Conservation (phyloP, 2,113 vertebrate species). For the pig (Sus scrofa) region DNA sequence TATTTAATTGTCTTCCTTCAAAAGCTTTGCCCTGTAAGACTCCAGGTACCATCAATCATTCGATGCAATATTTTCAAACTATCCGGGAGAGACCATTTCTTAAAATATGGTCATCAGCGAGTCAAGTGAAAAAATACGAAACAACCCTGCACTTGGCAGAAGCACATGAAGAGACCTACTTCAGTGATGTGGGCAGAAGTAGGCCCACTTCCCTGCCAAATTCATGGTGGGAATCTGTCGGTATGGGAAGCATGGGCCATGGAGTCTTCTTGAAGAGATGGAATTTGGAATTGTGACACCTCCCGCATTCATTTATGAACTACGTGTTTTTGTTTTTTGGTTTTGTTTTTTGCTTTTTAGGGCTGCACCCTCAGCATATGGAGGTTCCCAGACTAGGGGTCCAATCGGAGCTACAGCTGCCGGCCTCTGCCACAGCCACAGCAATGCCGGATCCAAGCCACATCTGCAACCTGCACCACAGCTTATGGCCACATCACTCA, state of each 20-base stretch:
- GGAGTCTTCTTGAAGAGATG: not conserved
- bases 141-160: not conserved
- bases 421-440: too few relatives aligned
- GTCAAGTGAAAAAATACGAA: not conserved
- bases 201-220: not conserved
- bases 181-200: not conserved
- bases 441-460: too few relatives aligned
- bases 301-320: not conserved
- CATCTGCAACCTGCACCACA: too few relatives aligned
- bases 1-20: constrained; percentile 51
- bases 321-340: not conserved
- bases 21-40: not conserved
- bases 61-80: constrained; percentile 17
- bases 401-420: too few relatives aligned
- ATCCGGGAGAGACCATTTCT: not conserved
- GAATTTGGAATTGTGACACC: not conserved
- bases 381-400: too few relatives aligned
- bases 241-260: not conserved
- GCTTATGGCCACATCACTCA: too few relatives aligned
- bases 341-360: too few relatives aligned
- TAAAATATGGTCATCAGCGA: constrained; percentile 46
- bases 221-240: not conserved
- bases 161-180: not conserved
- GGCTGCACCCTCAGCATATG: too few relatives aligned
- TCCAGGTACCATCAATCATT: constrained; percentile 8